Conservation (phyloP, 1,140 invertebrate genomes). For the Drosophila elegans region DNA sequence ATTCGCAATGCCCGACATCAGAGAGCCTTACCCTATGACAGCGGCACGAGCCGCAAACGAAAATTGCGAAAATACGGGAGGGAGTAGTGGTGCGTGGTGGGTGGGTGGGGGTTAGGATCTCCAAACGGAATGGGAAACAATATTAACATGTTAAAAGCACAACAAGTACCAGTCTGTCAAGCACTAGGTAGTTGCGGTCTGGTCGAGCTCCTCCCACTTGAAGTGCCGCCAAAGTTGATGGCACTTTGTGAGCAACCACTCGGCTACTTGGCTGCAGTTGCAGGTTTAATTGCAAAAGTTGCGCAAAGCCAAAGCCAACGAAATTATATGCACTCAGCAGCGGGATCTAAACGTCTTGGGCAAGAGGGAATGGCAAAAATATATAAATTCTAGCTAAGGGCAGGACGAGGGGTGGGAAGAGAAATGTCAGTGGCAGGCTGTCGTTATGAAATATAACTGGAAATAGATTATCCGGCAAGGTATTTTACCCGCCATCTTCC, state of each 20-base stretch:
- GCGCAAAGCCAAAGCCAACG: constrained; percentile 26
- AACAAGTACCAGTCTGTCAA: constrained; percentile 36
- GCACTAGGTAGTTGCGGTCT: constrained; percentile 17
- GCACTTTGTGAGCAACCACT: constrained; percentile 56
- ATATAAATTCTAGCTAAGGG: constrained; percentile 36
- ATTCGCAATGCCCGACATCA: constrained; percentile 33
- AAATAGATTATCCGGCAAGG: constrained; percentile 46
- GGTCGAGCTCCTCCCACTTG: constrained; percentile 15
- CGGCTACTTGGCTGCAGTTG: constrained; percentile 44
- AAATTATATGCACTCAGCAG: constrained; percentile 70
- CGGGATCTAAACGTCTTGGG: constrained; percentile 38
- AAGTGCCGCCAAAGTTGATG: constrained; percentile 46
- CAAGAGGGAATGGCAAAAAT: constrained; percentile 14
- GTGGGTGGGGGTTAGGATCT: not conserved
- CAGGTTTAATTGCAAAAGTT: constrained; percentile 77
- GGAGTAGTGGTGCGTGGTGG: not conserved
- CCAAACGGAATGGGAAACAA: constrained; percentile 23
- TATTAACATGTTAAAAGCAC: constrained; percentile 56
- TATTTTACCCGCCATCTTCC: not conserved
- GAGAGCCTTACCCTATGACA: constrained; percentile 37
- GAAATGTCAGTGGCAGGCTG: constrained; percentile 37
- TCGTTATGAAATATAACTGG: constrained; percentile 45
- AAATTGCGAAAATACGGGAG: constrained; percentile 28
- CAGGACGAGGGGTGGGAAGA: not conserved
- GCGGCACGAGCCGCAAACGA: constrained; percentile 41